phyloP scores from a whole-genome alignment of 2,113 vertebrate species.

The Sturnira hondurensis region DNA sequence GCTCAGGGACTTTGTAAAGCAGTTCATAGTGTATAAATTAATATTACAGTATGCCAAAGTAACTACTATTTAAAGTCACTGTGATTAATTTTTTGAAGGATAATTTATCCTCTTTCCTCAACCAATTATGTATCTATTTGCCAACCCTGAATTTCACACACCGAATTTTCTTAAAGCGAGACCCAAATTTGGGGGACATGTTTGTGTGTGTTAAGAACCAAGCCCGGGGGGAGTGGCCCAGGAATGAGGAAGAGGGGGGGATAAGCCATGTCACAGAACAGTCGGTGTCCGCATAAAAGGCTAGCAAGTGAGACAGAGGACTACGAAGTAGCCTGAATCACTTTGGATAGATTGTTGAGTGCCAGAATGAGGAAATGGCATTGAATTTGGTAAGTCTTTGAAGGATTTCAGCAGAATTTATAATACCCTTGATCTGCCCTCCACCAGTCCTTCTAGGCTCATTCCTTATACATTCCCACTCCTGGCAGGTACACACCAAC shows the following conservation, averaged over 20 bases:
- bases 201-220: not conserved
- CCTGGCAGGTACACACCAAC: not conserved
- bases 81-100: conserved; percentile 6
- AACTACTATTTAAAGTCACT: not conserved
- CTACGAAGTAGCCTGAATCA: not conserved
- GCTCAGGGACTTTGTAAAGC: not conserved
- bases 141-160: not conserved
- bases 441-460: not conserved
- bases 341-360: not conserved
- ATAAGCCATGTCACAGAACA: not conserved
- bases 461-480: not conserved
- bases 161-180: not conserved
- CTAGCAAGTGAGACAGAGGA: not conserved
- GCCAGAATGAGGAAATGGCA: not conserved
- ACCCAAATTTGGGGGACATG: not conserved
- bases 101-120: not conserved
- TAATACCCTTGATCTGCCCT: not conserved
- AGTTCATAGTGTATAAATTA: not conserved
- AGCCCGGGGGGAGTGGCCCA: not conserved
- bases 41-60: not conserved
- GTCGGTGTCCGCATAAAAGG: not conserved
- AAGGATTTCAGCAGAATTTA: not conserved
- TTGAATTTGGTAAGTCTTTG: not conserved
- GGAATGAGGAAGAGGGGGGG: not conserved
- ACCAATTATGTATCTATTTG: not conserved